These are phyloP conservation scores for Ormyrus thymus DNA, from an alignment of 2,888 invertebrate genomes.

Conservation along the genomic window DNA sequence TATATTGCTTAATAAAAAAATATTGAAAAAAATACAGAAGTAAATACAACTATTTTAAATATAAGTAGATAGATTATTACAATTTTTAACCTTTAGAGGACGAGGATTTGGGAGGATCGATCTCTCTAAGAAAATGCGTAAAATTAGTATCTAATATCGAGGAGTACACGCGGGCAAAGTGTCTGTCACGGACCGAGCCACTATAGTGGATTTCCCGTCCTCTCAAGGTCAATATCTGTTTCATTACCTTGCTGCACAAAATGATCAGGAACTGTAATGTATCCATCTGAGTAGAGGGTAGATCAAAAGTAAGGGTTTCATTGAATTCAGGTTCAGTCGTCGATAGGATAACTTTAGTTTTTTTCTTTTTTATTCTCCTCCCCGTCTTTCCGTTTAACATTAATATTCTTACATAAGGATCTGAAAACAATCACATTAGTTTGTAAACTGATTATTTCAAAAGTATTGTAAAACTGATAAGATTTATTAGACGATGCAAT, in stretches of 20 bases:
- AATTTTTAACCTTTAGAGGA: too few species aligned
- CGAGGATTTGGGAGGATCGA: too few species aligned
- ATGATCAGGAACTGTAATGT: slow-evolving; percentile 72
- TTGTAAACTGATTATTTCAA: background rate
- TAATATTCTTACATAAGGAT: slow-evolving; percentile 73
- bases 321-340: slow-evolving; percentile 73
- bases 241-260: slow-evolving; percentile 69
- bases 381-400: slow-evolving; percentile 74
- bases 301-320: slow-evolving; percentile 75
- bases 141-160: too few species aligned
- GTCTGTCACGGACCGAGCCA: too few species aligned
- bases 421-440: slow-evolving; percentile 61
- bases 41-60: too few species aligned
- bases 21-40: too few species aligned
- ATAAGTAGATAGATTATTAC: too few species aligned
- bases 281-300: slow-evolving; percentile 72
- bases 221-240: too few species aligned
- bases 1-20: too few species aligned
- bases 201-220: too few species aligned
- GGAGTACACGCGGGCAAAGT: too few species aligned
- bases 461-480: slow-evolving; percentile 13
- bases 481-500: background rate
- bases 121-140: too few species aligned
- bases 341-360: slow-evolving; percentile 68
- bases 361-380: slow-evolving; percentile 73